A percentile compares a stretch with the other conserved stretches of the same genome.
Conservation (phyloP, 2,113 vertebrate species). For the Anseranas semipalmata region DNA sequence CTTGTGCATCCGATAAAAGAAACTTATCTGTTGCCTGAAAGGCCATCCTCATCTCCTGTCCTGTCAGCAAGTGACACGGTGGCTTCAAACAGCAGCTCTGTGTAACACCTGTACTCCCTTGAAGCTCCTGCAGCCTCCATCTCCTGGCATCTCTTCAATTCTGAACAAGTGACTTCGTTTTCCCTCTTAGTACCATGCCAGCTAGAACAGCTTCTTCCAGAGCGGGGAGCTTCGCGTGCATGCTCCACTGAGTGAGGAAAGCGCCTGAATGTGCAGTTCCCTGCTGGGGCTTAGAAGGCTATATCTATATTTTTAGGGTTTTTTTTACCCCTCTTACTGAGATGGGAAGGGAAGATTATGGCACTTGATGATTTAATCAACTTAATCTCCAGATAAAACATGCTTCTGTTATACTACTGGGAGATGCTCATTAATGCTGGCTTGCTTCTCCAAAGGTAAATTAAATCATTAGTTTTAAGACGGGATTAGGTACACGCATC, state of each 20-base stretch:
- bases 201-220: neutral
- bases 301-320: conserved; percentile 9
- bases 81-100: neutral
- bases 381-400: conserved; percentile 76
- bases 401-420: conserved; percentile 57
- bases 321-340: neutral
- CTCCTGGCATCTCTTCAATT: neutral
- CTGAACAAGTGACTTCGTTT: neutral
- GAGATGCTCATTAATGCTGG: conserved; percentile 75
- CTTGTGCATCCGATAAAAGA: too few species aligned
- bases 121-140: neutral
- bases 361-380: conserved; percentile 79
- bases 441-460: conserved; percentile 59
- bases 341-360: conserved; percentile 52
- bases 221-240: neutral
- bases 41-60: neutral
- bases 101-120: neutral
- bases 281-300: conserved; percentile 6
- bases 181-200: neutral
- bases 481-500: conserved; percentile 7
- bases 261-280: neutral
- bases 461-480: conserved; percentile 64
- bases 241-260: neutral
- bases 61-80: neutral
- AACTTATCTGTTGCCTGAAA: neutral